phyloP scores from a whole-genome alignment of 2,113 vertebrate species.

The Antechinus stuartii region DNA sequence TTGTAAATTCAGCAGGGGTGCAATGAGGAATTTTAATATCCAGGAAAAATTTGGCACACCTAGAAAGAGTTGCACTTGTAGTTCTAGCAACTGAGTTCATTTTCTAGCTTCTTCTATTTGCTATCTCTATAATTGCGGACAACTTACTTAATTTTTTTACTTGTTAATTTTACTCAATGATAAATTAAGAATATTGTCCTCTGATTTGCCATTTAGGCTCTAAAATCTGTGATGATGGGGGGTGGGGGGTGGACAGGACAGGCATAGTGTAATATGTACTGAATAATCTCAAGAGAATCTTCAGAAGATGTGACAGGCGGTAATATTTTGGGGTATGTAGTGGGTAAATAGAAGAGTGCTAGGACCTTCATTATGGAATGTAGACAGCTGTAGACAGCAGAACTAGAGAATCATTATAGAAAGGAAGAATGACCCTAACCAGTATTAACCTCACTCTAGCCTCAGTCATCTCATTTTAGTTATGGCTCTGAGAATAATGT shows the following conservation, averaged over 20 bases:
- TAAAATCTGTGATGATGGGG: background rate
- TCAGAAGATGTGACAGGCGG: background rate
- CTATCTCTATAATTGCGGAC: background rate
- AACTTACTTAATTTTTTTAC: background rate
- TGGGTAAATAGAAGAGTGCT: background rate
- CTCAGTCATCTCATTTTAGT: background rate
- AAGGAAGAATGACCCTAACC: background rate
- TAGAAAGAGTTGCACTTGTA: background rate
- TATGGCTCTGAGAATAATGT: background rate
- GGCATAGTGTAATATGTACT: background rate
- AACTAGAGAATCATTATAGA: background rate
- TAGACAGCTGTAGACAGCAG: background rate
- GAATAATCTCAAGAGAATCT: background rate
- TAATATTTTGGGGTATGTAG: background rate
- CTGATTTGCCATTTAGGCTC: background rate
- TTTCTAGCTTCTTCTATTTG: background rate
- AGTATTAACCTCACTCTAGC: background rate
- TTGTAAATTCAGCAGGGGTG: background rate
- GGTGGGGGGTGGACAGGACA: background rate
- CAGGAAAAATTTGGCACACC: background rate
- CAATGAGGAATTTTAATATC: background rate
- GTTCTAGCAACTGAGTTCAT: background rate
- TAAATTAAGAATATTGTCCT: background rate
- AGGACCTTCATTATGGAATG: background rate
- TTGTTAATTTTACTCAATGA: background rate